Percentiles rank a stretch among this genome's conserved stretches.
Conservation (phyloP, 1,140 invertebrate genomes). For the Caenorhabditis briggsae region DNA sequence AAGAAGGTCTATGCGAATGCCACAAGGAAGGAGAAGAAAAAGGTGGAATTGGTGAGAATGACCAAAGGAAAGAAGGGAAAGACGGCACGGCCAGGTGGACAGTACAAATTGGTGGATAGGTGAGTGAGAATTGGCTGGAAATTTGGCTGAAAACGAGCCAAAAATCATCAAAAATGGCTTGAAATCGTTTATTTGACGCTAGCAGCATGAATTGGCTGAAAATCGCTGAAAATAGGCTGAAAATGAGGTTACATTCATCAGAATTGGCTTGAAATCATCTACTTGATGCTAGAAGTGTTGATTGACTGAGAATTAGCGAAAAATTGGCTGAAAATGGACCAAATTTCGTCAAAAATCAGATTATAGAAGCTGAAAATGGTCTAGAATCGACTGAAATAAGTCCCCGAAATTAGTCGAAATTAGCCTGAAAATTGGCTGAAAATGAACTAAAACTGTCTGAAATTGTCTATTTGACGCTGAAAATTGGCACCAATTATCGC, state of each 20-base stretch:
- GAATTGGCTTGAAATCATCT: no score
- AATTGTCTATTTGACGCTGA: no score
- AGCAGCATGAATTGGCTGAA: background rate
- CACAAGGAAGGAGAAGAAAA: constrained; percentile 83
- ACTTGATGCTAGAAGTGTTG: no score
- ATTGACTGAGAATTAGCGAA: no score
- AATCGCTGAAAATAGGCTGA: background rate
- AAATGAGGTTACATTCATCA: no score
- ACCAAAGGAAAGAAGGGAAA: constrained; percentile 89
- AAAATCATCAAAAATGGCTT: background rate
- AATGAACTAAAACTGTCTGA: no score
- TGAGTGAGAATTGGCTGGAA: constrained; percentile 83
- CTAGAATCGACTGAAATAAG: constrained; percentile 84
- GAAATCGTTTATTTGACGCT: no score
- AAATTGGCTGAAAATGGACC: constrained; percentile 6
- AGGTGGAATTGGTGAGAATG: constrained; percentile 92
- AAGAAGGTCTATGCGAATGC: constrained; percentile 93
- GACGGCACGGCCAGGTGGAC: constrained; percentile 85
- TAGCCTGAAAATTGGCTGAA: no score
- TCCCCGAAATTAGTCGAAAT: constrained; percentile 80
- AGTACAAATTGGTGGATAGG: constrained; percentile 84
- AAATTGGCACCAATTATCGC: background rate
- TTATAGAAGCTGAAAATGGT: no score
- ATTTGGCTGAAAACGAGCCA: constrained; percentile 68
- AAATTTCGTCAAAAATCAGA: constrained; percentile 64